Evolutionary conservation across 2,797 vertebrate genomes (phyloP).

Genomic region (Helarctos malayanus): DNA sequence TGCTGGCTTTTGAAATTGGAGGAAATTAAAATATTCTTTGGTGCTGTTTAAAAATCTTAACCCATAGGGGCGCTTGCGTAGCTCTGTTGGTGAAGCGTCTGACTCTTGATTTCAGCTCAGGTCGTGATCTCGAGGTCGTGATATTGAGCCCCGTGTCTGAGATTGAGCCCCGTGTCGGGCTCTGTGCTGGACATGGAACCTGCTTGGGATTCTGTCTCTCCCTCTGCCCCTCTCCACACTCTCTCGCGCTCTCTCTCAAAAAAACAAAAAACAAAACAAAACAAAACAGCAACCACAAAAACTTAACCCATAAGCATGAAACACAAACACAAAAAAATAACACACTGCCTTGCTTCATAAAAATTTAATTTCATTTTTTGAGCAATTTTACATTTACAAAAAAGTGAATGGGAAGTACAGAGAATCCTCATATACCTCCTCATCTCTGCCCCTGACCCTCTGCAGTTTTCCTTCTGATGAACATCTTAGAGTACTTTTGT

Average conservation of each 20-base stretch:
- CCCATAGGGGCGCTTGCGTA: background rate
- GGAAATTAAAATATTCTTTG: slow-evolving; percentile 54
- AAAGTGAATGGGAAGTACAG: background rate
- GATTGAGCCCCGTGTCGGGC: background rate
- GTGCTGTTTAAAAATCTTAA: slow-evolving; percentile 52
- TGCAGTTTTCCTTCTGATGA: background rate
- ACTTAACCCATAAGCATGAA: slow-evolving; percentile 6
- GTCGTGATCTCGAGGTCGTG: background rate
- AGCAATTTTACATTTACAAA: background rate
- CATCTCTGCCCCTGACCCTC: accelerated
- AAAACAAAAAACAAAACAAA: background rate
- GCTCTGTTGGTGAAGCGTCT: background rate
- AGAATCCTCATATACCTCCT: background rate
- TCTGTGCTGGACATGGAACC: background rate
- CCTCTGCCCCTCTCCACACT: background rate
- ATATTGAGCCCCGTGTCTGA: background rate
- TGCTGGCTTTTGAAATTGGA: background rate
- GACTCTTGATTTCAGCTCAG: background rate
- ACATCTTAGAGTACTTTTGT: background rate
- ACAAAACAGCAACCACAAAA: background rate
- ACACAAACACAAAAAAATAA: background rate
- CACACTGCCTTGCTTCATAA: background rate
- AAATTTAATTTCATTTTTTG: background rate
- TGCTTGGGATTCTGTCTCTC: background rate
- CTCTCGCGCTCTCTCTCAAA: background rate